Base-by-base conservation (phyloP, 2,113 vertebrate genomes). In the Athene noctua region DNA sequence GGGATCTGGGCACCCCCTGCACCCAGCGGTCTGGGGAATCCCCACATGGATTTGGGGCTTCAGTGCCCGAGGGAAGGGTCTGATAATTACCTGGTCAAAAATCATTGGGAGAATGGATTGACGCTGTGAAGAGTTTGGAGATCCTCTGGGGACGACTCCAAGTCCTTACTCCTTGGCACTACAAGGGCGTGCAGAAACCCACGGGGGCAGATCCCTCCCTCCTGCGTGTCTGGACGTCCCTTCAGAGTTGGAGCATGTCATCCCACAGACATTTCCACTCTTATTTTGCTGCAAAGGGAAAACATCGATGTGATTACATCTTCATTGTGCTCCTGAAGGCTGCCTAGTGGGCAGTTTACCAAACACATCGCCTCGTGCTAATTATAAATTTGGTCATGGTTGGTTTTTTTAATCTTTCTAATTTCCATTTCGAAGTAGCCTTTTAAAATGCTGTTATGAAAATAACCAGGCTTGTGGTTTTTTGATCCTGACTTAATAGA, bases 401-500 rank as follows among this genome's bases (percentile, higher is more conserved):
- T 94, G 86, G 40, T 40, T 79, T 73, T 87, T 94, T 57, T 47
- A 95, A 85, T 85, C 70, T 90, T 79, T 65, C 85, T 90, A 20
- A 95, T 97, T 96, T 97, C 95, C 91, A 97, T 94, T 94, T 96
- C 91, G 95, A 96, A 97, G 89, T 72, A 83, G 79, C 72, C 68
- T 86, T 88, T 95, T 92, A 95, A 96, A 95, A 87, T 57, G 52
- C 80, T 85, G 80, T 94, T 87, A 82, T 73, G 86, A 95, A 90
- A 94, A 94, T 88, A 88, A 61, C 13, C 52, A 44, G 79, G 42
- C 88, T 74, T n/a, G 32, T 80, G 55, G 5, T 63, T 77, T 80
- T 92, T 80, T 80, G 10, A 78, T 93, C 79, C 90, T 5, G 0
- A 75, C 94, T 65, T 96, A 80, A 96, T 93, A 86, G 81, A 80